Base-by-base conservation (phyloP, 2,113 vertebrate genomes). In the Synodontis membranacea region DNA sequence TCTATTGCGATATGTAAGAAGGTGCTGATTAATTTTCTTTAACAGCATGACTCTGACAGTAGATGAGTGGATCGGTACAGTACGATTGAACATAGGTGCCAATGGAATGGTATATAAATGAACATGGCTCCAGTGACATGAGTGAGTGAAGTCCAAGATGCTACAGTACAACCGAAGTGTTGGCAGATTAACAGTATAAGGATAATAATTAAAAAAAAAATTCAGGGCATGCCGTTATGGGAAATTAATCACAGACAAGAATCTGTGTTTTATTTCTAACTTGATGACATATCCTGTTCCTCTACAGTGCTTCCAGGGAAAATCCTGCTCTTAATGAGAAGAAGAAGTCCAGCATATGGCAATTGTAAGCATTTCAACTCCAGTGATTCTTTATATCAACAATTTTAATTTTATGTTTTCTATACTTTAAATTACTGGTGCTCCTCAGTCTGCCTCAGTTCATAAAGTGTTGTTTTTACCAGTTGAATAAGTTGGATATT, bases 301-400 rank as follows among this genome's bases (percentile, higher is more conserved):
- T 90, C 14, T 74, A 3, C 78, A 99, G 98, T 92, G 98, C 98
- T 34, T 99, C 98, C n/a, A 96, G 98, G 60, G 98, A 99, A 90
- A 97, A 97, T 87, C 97, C 98, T 0, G 93, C 96, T 0, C 96
- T 97, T 23, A 93, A 96, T 85, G 98, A 99, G 91, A 99, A 99
- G 93, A 99, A 98, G 95, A 99, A 97, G 91, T 99, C 98, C 54
- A 98, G 97, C 90, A 99, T 99, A 92, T 99, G 98, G 98, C 98
- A 99, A 86, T 99, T 99, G 98, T 99, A 94, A 98, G 98, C 15
- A 54, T 74, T 80, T 74, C 11, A 37, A 50, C 74, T 42, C 46
- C 48, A 56, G 12, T 25, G 1, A 58, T 39, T 46, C 28, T 68
- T 8, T 25, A 56, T 1, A 48, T 82, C 28, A 31, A 7, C 44